Conservation (phyloP, 1,140 invertebrate genomes). For the Aphidius gifuensis region DNA sequence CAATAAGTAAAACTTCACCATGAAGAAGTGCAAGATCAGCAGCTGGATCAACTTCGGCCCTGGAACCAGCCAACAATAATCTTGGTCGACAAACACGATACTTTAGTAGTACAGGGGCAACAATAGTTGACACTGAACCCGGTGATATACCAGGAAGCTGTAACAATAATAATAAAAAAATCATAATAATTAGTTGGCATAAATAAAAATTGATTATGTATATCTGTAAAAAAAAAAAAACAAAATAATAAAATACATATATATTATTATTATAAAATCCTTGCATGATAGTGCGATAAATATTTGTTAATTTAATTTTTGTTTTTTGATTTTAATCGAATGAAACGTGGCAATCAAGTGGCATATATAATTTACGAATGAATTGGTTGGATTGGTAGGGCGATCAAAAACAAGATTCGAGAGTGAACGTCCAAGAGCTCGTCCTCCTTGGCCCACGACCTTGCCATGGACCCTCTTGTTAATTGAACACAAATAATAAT, state of each 20-base stretch:
- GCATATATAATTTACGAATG: constrained; percentile 16
- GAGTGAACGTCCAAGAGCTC: constrained; percentile 20
- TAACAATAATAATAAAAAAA: constrained; percentile 23
- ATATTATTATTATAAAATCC: background rate
- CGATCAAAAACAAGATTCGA: constrained; percentile 15
- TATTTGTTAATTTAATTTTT: background rate
- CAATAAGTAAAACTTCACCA: constrained; percentile 62
- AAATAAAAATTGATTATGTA: background rate
- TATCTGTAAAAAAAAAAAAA: background rate
- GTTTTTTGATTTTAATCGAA: constrained; percentile 14
- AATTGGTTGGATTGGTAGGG: constrained; percentile 4
- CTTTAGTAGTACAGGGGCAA: constrained; percentile 56
- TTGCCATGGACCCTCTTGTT: constrained; percentile 1
- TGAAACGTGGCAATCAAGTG: constrained; percentile 1
- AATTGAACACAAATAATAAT: too few species aligned
- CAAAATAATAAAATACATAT: background rate
- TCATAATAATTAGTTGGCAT: background rate
- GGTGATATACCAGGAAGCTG: constrained; percentile 46
- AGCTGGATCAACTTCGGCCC: constrained; percentile 60
- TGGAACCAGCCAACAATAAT: constrained; percentile 61
- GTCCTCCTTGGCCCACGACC: constrained; percentile 28
- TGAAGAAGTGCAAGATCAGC: constrained; percentile 59
- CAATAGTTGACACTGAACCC: constrained; percentile 52
- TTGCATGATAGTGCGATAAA: too few species aligned
- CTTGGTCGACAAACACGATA: constrained; percentile 49